Percentiles rank a stretch among this genome's conserved stretches.
phyloP scores from a whole-genome alignment of 2,888 invertebrate species.

The Dascillus cervinus region DNA sequence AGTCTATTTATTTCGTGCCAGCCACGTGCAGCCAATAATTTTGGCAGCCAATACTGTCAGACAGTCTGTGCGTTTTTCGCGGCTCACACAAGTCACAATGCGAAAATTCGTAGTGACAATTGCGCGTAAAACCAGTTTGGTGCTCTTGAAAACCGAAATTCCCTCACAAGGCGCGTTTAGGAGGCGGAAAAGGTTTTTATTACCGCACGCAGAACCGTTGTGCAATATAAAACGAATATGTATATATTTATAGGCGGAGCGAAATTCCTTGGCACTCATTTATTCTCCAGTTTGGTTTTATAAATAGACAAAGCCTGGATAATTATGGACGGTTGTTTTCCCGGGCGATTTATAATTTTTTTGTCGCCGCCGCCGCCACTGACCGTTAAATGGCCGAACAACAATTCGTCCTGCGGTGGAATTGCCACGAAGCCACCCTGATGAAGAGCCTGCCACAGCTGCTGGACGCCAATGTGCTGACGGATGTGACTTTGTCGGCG shows the following conservation, averaged over 20 bases:
- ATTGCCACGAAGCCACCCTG: constrained; percentile 44
- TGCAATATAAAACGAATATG: too few species aligned
- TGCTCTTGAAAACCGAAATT: too few species aligned
- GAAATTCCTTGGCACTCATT: constrained; percentile 40
- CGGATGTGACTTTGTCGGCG: constrained; percentile 81
- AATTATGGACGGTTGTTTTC: constrained; percentile 29
- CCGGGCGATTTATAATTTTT: constrained; percentile 31
- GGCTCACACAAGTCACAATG: too few species aligned
- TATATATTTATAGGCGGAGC: constrained; percentile 26
- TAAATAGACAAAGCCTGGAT: constrained; percentile 40
- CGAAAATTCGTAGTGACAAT: too few species aligned
- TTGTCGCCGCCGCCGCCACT: constrained; percentile 12
- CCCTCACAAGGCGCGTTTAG: too few species aligned
- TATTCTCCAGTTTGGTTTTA: constrained; percentile 38
- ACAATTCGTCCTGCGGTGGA: constrained; percentile 40
- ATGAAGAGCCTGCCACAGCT: constrained; percentile 70
- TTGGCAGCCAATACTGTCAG: too few species aligned
- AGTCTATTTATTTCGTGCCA: too few species aligned
- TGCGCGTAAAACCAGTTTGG: too few species aligned
- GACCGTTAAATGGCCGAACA: constrained; percentile 19
- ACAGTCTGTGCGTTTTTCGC: too few species aligned
- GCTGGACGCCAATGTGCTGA: constrained; percentile 71
- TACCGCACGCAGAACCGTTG: too few species aligned
- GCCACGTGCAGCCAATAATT: too few species aligned
- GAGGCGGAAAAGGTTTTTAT: too few species aligned